Base-by-base conservation (phyloP, 2,797 vertebrate genomes). In the Salarias fasciatus region DNA sequence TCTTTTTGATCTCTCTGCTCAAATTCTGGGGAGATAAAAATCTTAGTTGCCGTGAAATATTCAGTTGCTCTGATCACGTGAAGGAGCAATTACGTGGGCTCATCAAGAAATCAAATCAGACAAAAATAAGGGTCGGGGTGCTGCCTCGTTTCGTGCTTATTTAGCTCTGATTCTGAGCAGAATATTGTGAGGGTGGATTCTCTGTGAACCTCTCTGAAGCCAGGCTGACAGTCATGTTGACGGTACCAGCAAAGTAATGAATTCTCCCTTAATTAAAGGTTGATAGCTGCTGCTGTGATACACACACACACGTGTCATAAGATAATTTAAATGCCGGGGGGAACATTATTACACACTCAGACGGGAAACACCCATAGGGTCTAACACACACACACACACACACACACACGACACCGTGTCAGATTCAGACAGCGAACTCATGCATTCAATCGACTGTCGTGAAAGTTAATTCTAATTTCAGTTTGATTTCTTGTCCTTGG, bases 41-140 rank as follows among this genome's bases (percentile, higher is more conserved):
- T 35, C 30, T 67, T 10, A 13, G 28, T 40, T 59, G 62, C 44
- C 63, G 57, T 62, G 53, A 63, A 70, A 80, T 30, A 45, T 68
- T 72, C 33, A 49, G 8, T 5, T 11, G 13, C 57, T 56, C 5
- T 15, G 4, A 67, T 77, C 53, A 62, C 0, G 0, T 56, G 66
- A 59, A 18, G 1, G 2, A 43, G 47, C 56, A 51, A 81, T 75
- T 57, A 57, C 6, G 35, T 55, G 52, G 66, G 46, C 54, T 70
- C 54, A 63, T 63, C 55, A 56, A 45, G 63, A 69, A 69, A 64
- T 15, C 33, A 40, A 37, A 60, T 79, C 43, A 69, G 36, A 40
- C 1, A 1, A 14, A 59, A 13, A n/a, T 35, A 28, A 58, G 18
- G 15, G 59, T 49, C 46, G 35, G 69, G 46, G 31, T 31, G n/a